Evolutionary conservation across 1,140 invertebrate species (phyloP).

Genomic region (Cydia amplana): DNA sequence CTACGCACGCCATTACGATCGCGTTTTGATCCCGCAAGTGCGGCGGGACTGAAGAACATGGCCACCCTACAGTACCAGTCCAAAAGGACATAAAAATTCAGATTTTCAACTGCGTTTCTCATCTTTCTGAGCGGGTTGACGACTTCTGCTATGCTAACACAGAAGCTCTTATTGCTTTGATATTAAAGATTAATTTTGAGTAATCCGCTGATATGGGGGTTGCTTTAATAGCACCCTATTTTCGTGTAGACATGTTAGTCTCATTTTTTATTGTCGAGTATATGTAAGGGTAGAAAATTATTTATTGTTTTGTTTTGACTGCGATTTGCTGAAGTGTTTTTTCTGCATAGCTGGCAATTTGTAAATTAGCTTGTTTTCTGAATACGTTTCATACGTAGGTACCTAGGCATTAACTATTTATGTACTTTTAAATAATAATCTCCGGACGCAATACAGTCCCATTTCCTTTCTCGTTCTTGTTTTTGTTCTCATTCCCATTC

Average conservation of each 20-base stretch:
- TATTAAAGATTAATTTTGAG: background rate
- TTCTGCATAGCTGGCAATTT: constrained; percentile 7
- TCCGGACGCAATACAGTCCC: too few relatives aligned
- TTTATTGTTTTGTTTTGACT: constrained; percentile 31
- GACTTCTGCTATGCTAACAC: background rate
- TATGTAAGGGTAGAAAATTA: constrained; percentile 11
- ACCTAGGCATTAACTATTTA: too few relatives aligned
- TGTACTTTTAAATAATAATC: too few relatives aligned
- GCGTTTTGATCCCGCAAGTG: constrained; percentile 22
- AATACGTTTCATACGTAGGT: background rate
- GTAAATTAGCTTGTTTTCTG: background rate
- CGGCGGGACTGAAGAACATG: constrained; percentile 12
- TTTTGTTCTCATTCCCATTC: too few relatives aligned
- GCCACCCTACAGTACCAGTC: background rate
- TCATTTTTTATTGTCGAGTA: constrained; percentile 24
- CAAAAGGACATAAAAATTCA: background rate
- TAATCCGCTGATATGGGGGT: background rate
- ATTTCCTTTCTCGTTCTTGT: too few relatives aligned
- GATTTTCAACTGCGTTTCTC: background rate
- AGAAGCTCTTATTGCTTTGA: background rate
- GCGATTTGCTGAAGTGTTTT: constrained; percentile 15
- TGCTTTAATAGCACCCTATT: background rate
- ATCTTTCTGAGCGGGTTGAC: background rate
- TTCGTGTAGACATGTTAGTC: constrained; percentile 14
- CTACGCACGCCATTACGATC: constrained; percentile 19